These are phyloP conservation scores for Aotus griseimembra DNA, from an alignment of 2,797 vertebrate genomes.

Conservation along the genomic window DNA sequence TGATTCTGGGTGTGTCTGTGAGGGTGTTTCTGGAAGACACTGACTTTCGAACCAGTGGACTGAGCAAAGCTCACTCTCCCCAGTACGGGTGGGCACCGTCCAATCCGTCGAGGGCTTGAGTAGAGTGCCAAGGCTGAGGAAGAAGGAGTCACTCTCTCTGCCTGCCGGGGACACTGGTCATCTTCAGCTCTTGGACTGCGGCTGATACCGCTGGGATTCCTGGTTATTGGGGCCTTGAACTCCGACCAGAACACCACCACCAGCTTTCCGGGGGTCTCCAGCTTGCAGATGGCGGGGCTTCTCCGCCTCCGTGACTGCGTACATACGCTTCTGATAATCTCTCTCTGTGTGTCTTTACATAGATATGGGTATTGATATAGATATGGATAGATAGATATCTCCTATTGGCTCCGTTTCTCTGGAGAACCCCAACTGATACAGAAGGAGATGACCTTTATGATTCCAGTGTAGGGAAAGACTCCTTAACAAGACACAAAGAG, in stretches of 20 bases:
- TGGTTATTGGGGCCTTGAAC: not conserved
- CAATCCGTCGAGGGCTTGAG: not conserved
- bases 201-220: not conserved
- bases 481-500: not conserved
- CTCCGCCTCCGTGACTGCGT: accelerated
- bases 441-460: too few relatives aligned
- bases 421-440: too few relatives aligned
- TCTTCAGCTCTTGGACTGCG: not conserved
- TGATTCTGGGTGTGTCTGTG: not conserved
- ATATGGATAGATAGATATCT: not conserved
- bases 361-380: not conserved
- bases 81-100: too few relatives aligned
- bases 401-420: too few relatives aligned
- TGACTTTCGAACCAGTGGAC: not conserved
- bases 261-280: not conserved
- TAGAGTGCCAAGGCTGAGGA: not conserved
- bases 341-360: too few relatives aligned
- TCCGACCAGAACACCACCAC: not conserved
- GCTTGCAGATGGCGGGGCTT: not conserved
- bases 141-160: not conserved
- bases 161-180: not conserved
- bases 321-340: not conserved
- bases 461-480: not conserved
- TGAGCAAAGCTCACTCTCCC: too few relatives aligned
- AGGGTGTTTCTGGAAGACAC: not conserved